Conservation (phyloP, 2,113 vertebrate species). For the Addax nasomaculatus region DNA sequence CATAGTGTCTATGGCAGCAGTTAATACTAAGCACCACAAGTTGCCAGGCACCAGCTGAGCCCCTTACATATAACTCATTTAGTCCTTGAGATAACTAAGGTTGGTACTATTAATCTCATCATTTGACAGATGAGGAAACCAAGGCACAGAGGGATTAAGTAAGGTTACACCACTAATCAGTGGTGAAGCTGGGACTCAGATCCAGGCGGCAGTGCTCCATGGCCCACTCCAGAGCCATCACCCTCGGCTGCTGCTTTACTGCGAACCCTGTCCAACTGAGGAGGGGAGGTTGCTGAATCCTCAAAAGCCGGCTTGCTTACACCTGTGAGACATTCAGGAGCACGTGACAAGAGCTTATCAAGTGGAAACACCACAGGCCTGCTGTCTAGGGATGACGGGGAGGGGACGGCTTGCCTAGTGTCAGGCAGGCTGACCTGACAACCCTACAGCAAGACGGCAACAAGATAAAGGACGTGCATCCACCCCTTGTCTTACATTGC, state of each 20-base stretch:
- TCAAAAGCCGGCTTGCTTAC: background rate
- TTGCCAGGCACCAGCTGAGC: background rate
- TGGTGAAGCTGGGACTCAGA: background rate
- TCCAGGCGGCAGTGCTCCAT: too few relatives aligned
- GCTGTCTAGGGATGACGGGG: background rate
- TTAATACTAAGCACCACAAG: background rate
- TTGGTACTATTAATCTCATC: background rate
- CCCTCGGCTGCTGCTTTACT: background rate
- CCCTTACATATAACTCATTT: background rate
- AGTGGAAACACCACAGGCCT: background rate
- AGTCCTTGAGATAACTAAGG: background rate
- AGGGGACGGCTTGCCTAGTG: background rate
- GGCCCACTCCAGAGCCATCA: background rate
- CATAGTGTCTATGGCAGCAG: background rate
- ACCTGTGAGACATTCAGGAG: background rate
- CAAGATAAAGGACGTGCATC: background rate
- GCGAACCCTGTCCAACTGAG: background rate
- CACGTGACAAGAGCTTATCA: background rate
- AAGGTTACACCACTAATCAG: background rate
- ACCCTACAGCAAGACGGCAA: background rate
- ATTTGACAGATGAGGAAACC: background rate
- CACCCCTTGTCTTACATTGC: background rate
- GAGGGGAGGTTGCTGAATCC: background rate
- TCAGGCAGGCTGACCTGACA: background rate
- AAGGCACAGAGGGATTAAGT: background rate